Percentiles rank a stretch among this genome's conserved stretches.
phyloP scores from a whole-genome alignment of 1,140 invertebrate genomes.

The Sarcophaga peregrina region DNA sequence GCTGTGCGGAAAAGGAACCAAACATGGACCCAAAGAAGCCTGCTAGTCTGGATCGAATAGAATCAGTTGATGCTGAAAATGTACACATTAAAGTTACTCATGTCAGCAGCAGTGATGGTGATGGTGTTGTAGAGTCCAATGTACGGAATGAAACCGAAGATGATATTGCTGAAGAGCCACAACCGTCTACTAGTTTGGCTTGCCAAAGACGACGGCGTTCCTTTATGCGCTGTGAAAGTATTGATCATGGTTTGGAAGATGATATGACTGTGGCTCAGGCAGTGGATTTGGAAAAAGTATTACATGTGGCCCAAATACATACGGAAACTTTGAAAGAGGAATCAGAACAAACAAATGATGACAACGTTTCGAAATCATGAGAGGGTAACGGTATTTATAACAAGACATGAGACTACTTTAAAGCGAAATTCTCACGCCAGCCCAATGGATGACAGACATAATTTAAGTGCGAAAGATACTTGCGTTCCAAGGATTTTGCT shows the following conservation, averaged over 20 bases:
- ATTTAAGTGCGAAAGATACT: too few relatives aligned
- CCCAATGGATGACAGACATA: neutral
- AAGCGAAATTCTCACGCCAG: neutral
- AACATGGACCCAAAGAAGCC: neutral
- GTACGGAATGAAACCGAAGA: neutral
- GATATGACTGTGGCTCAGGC: slow-evolving; percentile 23
- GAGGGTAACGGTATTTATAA: neutral
- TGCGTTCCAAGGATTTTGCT: too few relatives aligned
- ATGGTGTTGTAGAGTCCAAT: neutral
- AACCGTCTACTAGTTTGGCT: neutral
- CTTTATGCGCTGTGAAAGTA: slow-evolving; percentile 58
- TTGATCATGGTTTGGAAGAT: slow-evolving; percentile 57
- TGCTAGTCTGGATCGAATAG: slow-evolving; percentile 53
- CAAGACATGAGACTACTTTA: slow-evolving; percentile 7
- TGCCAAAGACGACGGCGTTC: neutral
- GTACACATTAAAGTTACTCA: slow-evolving; percentile 54
- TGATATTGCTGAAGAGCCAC: slow-evolving; percentile 2
- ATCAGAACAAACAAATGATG: neutral
- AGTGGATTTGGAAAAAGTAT: neutral
- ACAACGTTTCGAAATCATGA: neutral
- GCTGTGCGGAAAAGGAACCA: neutral
- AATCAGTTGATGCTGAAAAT: slow-evolving; percentile 53
- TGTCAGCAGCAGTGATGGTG: slow-evolving; percentile 42
- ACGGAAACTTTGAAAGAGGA: neutral
- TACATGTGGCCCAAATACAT: slow-evolving; percentile 57